Evolutionary conservation across 2,113 vertebrate genomes (phyloP).

Genomic region (Epinephelus fuscoguttatus): DNA sequence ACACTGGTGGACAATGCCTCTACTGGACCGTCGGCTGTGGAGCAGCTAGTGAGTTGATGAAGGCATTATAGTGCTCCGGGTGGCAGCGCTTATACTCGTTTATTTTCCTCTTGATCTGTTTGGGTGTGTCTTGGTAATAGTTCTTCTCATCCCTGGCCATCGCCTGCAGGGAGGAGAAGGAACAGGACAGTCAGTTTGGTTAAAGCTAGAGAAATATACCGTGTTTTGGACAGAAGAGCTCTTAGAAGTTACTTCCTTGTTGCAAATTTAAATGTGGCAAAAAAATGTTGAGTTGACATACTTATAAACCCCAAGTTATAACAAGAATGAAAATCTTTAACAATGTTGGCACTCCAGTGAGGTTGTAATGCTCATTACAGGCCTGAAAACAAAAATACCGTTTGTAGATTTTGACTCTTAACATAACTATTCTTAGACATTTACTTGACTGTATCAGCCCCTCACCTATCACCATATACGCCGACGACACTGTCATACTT

Average conservation of each 20-base stretch:
- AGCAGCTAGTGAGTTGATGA: slow-evolving; percentile 81
- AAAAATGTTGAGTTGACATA: too few relatives aligned
- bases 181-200: not conserved
- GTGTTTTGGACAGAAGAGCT: too few relatives aligned
- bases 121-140: slow-evolving; percentile 98
- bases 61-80: slow-evolving; percentile 85
- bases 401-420: not conserved
- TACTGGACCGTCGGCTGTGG: slow-evolving; percentile 39
- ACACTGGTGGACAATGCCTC: not conserved
- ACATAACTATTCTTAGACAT: not conserved
- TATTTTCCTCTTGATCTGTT: slow-evolving; percentile 95
- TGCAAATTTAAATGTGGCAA: too few relatives aligned
- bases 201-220: too few relatives aligned
- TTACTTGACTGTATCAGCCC: too few relatives aligned
- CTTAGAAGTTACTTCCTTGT: too few relatives aligned
- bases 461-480: too few relatives aligned
- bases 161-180: slow-evolving; percentile 79
- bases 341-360: too few relatives aligned
- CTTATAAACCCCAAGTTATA: not conserved
- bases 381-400: too few relatives aligned
- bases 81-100: slow-evolving; percentile 91
- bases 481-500: too few relatives aligned
- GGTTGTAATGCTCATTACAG: too few relatives aligned
- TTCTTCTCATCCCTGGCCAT: slow-evolving; percentile 98
- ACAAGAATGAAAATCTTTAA: not conserved